Conservation (phyloP, 1,140 invertebrate genomes). For the Agrypnia vestita region DNA sequence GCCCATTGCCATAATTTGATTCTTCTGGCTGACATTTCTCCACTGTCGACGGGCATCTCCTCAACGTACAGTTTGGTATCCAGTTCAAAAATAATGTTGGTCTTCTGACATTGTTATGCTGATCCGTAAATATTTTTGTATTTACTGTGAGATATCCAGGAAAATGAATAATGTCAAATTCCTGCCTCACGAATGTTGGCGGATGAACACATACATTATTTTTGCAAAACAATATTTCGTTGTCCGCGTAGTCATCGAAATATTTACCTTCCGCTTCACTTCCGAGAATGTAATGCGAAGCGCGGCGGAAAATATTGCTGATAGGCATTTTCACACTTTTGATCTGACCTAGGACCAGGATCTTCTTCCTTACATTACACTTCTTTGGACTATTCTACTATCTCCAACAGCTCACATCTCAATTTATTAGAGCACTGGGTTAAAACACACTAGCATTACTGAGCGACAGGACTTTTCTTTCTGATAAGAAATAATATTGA, state of each 20-base stretch:
- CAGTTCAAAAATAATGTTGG: constrained; percentile 92
- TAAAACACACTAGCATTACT: constrained; percentile 23
- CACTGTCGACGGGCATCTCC: constrained; percentile 86
- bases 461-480: constrained; percentile 45
- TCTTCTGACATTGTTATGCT: constrained; percentile 80
- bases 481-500: constrained; percentile 53
- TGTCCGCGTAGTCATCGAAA: constrained; percentile 81
- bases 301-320: constrained; percentile 81
- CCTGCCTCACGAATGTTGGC: constrained; percentile 83
- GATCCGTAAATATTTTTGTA: constrained; percentile 81
- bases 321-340: constrained; percentile 77
- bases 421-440: constrained; percentile 28
- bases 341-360: background rate
- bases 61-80: constrained; percentile 93
- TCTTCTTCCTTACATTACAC: constrained; percentile 1
- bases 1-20: constrained; percentile 59
- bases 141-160: constrained; percentile 93
- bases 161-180: constrained; percentile 89
- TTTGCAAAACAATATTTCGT: constrained; percentile 89
- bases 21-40: constrained; percentile 75
- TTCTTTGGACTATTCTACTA: constrained; percentile 6
- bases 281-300: constrained; percentile 85
- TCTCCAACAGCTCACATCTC: constrained; percentile 42
- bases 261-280: constrained; percentile 76
- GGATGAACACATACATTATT: constrained; percentile 98